phyloP scores from a whole-genome alignment of 2,113 vertebrate species.

The Notechis scutatus region DNA sequence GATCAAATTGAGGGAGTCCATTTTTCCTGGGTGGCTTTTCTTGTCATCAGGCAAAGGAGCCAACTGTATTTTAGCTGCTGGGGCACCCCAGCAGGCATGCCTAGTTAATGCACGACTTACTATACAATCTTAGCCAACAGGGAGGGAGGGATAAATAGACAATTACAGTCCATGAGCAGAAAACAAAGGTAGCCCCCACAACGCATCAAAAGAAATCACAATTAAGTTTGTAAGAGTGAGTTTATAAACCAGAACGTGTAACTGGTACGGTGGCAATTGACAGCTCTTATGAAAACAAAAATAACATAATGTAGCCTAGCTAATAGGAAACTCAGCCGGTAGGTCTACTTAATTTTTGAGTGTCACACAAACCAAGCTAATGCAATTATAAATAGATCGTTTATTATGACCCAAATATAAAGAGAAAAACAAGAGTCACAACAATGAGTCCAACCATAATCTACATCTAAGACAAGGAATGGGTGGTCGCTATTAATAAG shows the following conservation, averaged over 20 bases:
- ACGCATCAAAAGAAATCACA: not conserved
- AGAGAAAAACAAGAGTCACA: not conserved
- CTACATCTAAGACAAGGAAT: not conserved
- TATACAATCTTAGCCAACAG: not conserved
- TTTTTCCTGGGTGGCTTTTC: not conserved
- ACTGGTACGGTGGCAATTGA: not conserved
- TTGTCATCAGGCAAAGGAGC: not conserved
- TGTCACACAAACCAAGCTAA: not conserved
- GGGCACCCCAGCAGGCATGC: not conserved
- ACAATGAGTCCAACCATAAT: not conserved
- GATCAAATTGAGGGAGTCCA: not conserved
- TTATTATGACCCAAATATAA: not conserved
- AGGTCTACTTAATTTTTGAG: not conserved
- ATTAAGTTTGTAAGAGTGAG: not conserved
- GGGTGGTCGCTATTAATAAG: not conserved
- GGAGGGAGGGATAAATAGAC: not conserved
- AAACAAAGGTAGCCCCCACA: not conserved
- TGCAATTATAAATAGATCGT: not conserved
- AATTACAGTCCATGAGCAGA: not conserved
- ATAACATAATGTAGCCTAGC: not conserved
- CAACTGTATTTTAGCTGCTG: not conserved
- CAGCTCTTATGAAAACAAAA: not conserved
- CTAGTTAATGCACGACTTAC: not conserved
- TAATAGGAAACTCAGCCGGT: not conserved
- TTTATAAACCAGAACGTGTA: not conserved